A percentile compares a stretch with the other conserved stretches of the same genome.
Conservation (phyloP, 2,888 invertebrate species). For the Pollenia griseotomentosa region DNA sequence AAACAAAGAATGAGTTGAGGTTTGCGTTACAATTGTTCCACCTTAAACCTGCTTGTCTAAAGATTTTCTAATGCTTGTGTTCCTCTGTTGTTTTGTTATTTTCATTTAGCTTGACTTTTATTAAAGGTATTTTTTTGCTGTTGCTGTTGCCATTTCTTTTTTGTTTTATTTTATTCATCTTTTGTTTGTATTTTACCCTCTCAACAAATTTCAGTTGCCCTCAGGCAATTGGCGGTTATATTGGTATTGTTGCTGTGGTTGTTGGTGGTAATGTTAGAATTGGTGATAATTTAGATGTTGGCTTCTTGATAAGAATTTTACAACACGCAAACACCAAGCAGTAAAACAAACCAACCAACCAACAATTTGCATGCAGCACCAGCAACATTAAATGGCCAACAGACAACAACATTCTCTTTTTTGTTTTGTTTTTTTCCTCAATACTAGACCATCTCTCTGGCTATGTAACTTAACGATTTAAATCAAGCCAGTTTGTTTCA, state of each 20-base stretch:
- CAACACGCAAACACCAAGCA: slow-evolving; percentile 62
- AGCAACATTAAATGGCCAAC: slow-evolving; percentile 27
- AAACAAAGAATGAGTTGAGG: slow-evolving; percentile 15
- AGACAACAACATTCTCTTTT: slow-evolving; percentile 42
- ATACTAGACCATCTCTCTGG: not conserved
- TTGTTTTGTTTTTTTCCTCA: not conserved
- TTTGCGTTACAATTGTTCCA: slow-evolving; percentile 60
- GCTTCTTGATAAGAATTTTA: slow-evolving; percentile 74
- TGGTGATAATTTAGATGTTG: slow-evolving; percentile 77
- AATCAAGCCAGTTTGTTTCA: slow-evolving; percentile 52
- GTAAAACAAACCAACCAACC: not conserved
- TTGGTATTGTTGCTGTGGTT: slow-evolving; percentile 54
- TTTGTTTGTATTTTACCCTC: slow-evolving; percentile 71
- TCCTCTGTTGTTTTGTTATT: slow-evolving; percentile 27
- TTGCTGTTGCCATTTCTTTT: slow-evolving; percentile 2
- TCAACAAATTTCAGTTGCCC: slow-evolving; percentile 70
- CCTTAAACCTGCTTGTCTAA: slow-evolving; percentile 55
- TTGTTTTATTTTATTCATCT: slow-evolving; percentile 52
- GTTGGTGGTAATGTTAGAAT: slow-evolving; percentile 73
- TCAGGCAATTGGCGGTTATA: slow-evolving; percentile 65
- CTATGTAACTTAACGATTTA: not conserved
- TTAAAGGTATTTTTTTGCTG: slow-evolving; percentile 49
- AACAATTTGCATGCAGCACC: slow-evolving; percentile 42
- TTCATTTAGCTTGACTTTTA: slow-evolving; percentile 63
- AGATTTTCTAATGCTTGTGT: slow-evolving; percentile 41